Evolutionary conservation across 2,797 vertebrate genomes (phyloP).

Genomic region (Ptychadena robeensis): DNA sequence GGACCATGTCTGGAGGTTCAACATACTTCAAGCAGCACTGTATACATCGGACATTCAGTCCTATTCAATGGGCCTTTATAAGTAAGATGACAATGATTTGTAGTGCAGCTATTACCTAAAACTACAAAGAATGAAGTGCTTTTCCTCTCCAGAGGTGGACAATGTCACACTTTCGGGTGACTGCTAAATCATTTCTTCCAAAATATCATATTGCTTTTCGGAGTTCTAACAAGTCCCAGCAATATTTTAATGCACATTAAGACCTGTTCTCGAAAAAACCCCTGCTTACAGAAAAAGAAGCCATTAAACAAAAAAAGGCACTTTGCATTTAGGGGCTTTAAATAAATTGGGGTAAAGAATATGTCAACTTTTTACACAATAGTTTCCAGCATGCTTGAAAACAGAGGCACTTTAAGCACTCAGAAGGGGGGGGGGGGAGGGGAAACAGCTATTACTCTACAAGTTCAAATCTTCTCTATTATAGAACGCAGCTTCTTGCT

Average conservation of each 20-base stretch:
- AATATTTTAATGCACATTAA: conserved; percentile 61
- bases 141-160: conserved; percentile 42
- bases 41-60: too few relatives aligned
- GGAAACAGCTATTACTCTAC: conserved; percentile 58
- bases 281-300: conserved; percentile 54
- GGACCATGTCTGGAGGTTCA: too few relatives aligned
- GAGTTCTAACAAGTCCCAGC: conserved; percentile 54
- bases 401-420: conserved; percentile 50
- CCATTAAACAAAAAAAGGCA: conserved; percentile 54
- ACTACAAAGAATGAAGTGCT: conserved; percentile 36
- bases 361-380: conserved; percentile 59
- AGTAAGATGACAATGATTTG: not conserved
- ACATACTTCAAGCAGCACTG: too few relatives aligned
- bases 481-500: conserved; percentile 41
- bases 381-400: conserved; percentile 52
- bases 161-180: conserved; percentile 44
- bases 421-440: too few relatives aligned
- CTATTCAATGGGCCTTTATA: too few relatives aligned
- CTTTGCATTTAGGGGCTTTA: conserved; percentile 59
- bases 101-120: conserved; percentile 10
- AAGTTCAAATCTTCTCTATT: conserved; percentile 52
- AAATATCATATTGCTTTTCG: conserved; percentile 57
- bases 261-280: conserved; percentile 54
- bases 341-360: conserved; percentile 60
- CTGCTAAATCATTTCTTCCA: conserved; percentile 55